Evolutionary conservation across 2,888 invertebrate species (phyloP).

Genomic region (Parapristionchus giblindavisi): DNA sequence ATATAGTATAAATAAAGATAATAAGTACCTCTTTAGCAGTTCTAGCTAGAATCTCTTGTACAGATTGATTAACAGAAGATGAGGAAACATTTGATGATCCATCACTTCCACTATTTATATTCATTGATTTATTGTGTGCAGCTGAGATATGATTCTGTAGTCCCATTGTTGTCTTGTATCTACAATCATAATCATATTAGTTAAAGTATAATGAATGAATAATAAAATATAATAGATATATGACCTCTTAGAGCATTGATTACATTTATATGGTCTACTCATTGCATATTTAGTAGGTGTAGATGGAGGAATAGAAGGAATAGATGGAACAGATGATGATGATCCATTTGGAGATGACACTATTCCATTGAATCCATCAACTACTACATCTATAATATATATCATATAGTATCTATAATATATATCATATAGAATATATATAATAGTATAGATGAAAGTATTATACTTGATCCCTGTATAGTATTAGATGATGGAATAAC

Average conservation of each 20-base stretch:
- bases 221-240: neutral
- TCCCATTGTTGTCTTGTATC: constrained; percentile 31
- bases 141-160: constrained; percentile 29
- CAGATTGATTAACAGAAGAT: constrained; percentile 19
- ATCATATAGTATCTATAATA: too few relatives aligned
- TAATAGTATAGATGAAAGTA: too few relatives aligned
- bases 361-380: too few relatives aligned
- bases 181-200: neutral
- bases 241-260: constrained; percentile 34
- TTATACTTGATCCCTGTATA: too few relatives aligned
- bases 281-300: constrained; percentile 38
- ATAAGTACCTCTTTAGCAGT: constrained; percentile 13
- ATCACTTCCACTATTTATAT: too few relatives aligned
- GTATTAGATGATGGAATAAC: too few relatives aligned
- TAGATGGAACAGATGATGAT: neutral
- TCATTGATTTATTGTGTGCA: constrained; percentile 19
- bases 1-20: neutral
- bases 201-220: neutral
- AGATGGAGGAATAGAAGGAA: neutral
- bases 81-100: too few relatives aligned
- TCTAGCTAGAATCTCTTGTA: constrained; percentile 26
- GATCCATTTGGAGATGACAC: neutral
- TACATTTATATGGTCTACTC: constrained; percentile 35
- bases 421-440: too few relatives aligned
- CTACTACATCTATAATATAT: too few relatives aligned